Conservation (phyloP, 1,140 invertebrate species). For the Diachasma alloeum region DNA sequence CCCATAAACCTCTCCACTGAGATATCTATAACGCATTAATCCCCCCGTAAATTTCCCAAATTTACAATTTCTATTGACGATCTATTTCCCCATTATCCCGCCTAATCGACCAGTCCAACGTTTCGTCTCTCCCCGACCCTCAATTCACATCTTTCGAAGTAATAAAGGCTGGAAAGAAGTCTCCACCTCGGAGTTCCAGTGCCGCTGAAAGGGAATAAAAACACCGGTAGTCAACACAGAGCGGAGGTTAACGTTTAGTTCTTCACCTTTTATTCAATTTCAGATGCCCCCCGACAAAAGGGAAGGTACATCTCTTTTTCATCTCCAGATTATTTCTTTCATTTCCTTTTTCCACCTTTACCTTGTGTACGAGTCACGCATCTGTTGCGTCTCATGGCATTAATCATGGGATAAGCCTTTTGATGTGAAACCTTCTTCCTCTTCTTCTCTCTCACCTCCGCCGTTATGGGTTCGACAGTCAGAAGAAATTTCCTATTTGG, state of each 20-base stretch:
- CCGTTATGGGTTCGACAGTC: neutral
- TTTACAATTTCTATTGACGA: no score
- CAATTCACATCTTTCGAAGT: neutral
- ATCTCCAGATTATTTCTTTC: slow-evolving; percentile 7
- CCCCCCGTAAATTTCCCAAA: no score
- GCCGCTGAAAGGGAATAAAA: neutral
- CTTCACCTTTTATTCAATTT: slow-evolving; percentile 9
- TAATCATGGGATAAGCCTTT: slow-evolving; percentile 55
- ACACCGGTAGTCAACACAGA: slow-evolving; percentile 1
- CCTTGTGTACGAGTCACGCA: slow-evolving; percentile 38
- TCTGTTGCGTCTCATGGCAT: slow-evolving; percentile 48
- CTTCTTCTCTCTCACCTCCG: neutral
- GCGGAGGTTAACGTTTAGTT: neutral
- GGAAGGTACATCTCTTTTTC: neutral
- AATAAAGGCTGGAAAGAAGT: neutral
- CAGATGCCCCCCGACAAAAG: neutral
- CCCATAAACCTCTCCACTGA: no score
- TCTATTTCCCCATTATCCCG: neutral
- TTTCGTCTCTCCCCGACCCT: neutral
- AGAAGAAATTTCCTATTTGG: neutral
- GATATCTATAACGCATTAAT: no score
- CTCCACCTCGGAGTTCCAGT: neutral
- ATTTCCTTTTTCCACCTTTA: neutral
- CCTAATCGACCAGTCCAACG: neutral
- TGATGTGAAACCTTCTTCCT: slow-evolving; percentile 32